Evolutionary conservation across 2,797 vertebrate genomes (phyloP).

Genomic region (Alcedo quadribrachys): DNA sequence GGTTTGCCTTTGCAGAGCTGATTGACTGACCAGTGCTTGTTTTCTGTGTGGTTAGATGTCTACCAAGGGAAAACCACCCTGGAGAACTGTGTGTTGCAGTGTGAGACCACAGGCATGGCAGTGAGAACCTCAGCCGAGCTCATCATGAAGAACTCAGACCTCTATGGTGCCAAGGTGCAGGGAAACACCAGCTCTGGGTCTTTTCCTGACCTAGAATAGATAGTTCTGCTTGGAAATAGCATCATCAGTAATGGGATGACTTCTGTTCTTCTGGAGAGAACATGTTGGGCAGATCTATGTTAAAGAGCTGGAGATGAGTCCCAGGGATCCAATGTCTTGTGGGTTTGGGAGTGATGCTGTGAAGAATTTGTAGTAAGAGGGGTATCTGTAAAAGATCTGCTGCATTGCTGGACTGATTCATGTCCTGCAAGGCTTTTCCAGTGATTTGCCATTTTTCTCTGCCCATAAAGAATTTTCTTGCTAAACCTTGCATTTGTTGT

Average conservation of each 20-base stretch:
- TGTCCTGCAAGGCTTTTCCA: neutral
- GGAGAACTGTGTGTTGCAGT: too few species aligned
- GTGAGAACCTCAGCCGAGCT: too few species aligned
- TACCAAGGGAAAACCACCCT: too few species aligned
- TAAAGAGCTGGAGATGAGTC: neutral
- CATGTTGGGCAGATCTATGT: neutral
- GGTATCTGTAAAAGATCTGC: neutral
- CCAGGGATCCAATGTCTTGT: neutral
- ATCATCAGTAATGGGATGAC: neutral
- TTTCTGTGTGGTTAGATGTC: slow-evolving; percentile 66
- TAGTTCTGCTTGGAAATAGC: neutral
- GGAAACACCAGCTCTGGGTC: neutral
- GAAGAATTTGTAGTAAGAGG: neutral
- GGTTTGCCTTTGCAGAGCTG: neutral
- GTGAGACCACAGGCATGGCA: too few species aligned
- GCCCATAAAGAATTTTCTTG: neutral
- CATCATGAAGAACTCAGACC: slow-evolving; percentile 79
- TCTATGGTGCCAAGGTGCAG: slow-evolving; percentile 93
- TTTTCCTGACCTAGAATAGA: neutral
- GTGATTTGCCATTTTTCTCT: neutral
- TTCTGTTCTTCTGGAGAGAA: neutral
- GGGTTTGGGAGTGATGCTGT: neutral
- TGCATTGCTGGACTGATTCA: neutral
- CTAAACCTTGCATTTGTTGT: neutral
- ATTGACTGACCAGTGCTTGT: neutral